These are phyloP conservation scores for Psilanteris sp. DNA, from an alignment of 1,140 invertebrate genomes.

Conservation along the genomic window DNA sequence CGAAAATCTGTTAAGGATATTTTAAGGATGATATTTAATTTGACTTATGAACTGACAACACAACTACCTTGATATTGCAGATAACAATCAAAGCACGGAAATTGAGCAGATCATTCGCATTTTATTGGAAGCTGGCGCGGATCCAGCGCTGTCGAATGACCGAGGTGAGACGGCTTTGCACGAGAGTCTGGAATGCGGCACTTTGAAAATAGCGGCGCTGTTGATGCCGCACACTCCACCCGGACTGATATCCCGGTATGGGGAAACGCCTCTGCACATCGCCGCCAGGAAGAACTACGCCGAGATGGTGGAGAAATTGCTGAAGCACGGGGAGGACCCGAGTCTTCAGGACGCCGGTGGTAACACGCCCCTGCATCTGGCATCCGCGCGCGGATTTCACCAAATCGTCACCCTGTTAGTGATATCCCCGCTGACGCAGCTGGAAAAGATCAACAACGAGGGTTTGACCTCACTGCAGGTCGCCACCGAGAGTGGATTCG, in stretches of 20 bases:
- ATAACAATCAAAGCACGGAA: constrained; percentile 67
- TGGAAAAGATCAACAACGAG: constrained; percentile 73
- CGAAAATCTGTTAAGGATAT: too few species aligned
- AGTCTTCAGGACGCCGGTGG: constrained; percentile 74
- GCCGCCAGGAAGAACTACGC: constrained; percentile 75
- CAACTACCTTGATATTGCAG: constrained; percentile 53
- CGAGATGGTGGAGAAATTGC: constrained; percentile 69
- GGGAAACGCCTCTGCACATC: constrained; percentile 76
- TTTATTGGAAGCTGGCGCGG: constrained; percentile 78
- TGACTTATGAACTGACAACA: too few species aligned
- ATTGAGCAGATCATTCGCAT: constrained; percentile 72
- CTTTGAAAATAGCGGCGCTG: constrained; percentile 69
- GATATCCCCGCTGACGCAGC: constrained; percentile 64
- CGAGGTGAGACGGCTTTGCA: constrained; percentile 79
- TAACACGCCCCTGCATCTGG: constrained; percentile 76
- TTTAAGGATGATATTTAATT: too few species aligned
- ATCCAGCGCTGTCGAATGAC: constrained; percentile 76
- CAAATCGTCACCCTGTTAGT: constrained; percentile 71
- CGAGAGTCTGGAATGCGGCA: constrained; percentile 80
- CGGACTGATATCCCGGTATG: constrained; percentile 71
- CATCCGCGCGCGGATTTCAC: constrained; percentile 75
- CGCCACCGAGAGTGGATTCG: constrained; percentile 77
- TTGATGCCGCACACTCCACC: constrained; percentile 70
- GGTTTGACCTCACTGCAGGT: constrained; percentile 75
- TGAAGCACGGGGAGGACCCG: constrained; percentile 72